Evolutionary conservation across 2,113 vertebrate species (phyloP).

Genomic region (Neogobius melanostomus): DNA sequence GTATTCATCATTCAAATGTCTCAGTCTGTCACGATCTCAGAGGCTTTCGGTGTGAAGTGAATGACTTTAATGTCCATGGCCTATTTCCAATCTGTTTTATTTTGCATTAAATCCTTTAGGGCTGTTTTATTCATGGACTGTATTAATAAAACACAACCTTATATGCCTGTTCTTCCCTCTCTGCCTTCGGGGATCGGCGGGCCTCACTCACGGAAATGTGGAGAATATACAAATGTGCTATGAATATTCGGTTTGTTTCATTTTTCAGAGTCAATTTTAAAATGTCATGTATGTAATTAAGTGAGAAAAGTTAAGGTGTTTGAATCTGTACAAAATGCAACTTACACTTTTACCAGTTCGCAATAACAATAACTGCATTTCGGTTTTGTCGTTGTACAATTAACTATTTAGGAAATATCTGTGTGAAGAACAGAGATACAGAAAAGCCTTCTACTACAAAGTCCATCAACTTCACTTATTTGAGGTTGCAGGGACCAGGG

Average conservation of each 20-base stretch:
- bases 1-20: slow-evolving; percentile 7
- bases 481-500: too few relatives aligned
- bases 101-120: slow-evolving; percentile 39
- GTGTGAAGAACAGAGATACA: too few relatives aligned
- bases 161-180: slow-evolving; percentile 27
- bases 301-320: background rate
- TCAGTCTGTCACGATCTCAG: slow-evolving; percentile 24
- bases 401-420: too few relatives aligned
- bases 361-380: too few relatives aligned
- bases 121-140: slow-evolving; percentile 55
- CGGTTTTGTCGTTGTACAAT: too few relatives aligned
- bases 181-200: slow-evolving; percentile 37
- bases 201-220: slow-evolving; percentile 8
- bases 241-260: slow-evolving; percentile 24
- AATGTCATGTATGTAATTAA: background rate
- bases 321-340: too few relatives aligned
- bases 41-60: background rate
- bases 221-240: slow-evolving; percentile 11
- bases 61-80: slow-evolving; percentile 9
- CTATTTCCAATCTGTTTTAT: slow-evolving; percentile 52
- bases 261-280: slow-evolving; percentile 14
- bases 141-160: slow-evolving; percentile 59
- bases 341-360: too few relatives aligned
- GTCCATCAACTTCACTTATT: too few relatives aligned
- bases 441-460: too few relatives aligned